phyloP scores from a whole-genome alignment of 1,140 invertebrate genomes.

The Atta cephalotes region DNA sequence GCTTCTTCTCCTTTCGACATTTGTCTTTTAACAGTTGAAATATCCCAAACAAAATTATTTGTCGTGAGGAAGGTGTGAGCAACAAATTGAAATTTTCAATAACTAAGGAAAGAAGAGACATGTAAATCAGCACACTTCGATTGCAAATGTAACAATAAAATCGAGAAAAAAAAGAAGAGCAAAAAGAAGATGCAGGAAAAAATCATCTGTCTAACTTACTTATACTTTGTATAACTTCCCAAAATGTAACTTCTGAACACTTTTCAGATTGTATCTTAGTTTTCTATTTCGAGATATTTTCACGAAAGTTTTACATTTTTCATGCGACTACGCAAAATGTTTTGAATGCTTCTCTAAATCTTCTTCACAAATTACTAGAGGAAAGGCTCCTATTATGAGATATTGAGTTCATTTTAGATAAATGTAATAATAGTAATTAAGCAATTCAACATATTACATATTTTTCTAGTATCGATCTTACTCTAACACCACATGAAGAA shows the following conservation, averaged over 20 bases:
- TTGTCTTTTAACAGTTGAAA: background rate
- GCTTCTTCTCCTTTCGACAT: background rate
- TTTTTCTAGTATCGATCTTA: too few species aligned
- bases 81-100: slow-evolving; percentile 33
- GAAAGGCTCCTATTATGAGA: too few species aligned
- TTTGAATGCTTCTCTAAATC: background rate
- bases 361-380: background rate
- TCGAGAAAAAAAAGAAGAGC: background rate
- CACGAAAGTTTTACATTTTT: slow-evolving; percentile 31
- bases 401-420: too few species aligned
- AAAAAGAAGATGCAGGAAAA: background rate
- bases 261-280: slow-evolving; percentile 56
- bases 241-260: slow-evolving; percentile 32
- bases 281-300: slow-evolving; percentile 45
- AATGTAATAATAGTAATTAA: too few species aligned
- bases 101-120: background rate
- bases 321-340: background rate
- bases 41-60: slow-evolving; percentile 14
- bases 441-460: too few species aligned
- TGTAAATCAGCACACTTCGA: slow-evolving; percentile 51
- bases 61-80: background rate
- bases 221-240: background rate
- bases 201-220: background rate
- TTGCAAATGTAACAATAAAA: background rate
- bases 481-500: too few species aligned